Percentiles rank a stretch among this genome's conserved stretches.
phyloP scores from a whole-genome alignment of 2,113 vertebrate species.

The Eurypyga helias region DNA sequence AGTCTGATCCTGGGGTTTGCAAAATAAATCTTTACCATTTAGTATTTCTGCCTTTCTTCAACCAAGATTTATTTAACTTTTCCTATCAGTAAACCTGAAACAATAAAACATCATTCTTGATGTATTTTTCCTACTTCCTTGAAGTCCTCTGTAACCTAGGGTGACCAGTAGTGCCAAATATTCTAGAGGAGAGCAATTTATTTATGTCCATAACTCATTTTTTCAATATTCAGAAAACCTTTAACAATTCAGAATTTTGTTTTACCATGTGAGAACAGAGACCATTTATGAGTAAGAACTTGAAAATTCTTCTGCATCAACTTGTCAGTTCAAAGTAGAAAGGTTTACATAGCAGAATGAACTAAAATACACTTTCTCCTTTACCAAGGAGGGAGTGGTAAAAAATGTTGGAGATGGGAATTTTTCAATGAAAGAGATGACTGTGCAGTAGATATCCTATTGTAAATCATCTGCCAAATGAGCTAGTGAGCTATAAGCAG shows the following conservation, averaged over 20 bases:
- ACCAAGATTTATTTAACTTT: background rate
- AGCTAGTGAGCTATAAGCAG: background rate
- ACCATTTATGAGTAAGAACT: background rate
- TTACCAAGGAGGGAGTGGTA: background rate
- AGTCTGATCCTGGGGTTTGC: background rate
- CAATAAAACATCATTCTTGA: background rate
- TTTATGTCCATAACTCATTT: background rate
- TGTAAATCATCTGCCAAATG: conserved; percentile 14
- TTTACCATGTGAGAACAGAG: background rate
- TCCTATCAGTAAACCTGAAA: background rate
- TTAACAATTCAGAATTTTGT: background rate
- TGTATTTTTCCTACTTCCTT: background rate
- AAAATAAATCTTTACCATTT: background rate
- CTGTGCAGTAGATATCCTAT: background rate
- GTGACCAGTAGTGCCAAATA: background rate
- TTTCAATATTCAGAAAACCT: background rate
- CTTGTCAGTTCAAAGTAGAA: background rate
- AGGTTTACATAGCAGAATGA: background rate
- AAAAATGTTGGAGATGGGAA: background rate
- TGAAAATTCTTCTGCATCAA: background rate
- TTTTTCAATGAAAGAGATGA: background rate
- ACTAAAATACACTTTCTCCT: background rate
- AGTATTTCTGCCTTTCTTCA: background rate
- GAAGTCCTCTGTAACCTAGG: background rate
- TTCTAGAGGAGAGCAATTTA: background rate